phyloP scores from a whole-genome alignment of 1,140 invertebrate genomes.

The Triops longicaudatus region DNA sequence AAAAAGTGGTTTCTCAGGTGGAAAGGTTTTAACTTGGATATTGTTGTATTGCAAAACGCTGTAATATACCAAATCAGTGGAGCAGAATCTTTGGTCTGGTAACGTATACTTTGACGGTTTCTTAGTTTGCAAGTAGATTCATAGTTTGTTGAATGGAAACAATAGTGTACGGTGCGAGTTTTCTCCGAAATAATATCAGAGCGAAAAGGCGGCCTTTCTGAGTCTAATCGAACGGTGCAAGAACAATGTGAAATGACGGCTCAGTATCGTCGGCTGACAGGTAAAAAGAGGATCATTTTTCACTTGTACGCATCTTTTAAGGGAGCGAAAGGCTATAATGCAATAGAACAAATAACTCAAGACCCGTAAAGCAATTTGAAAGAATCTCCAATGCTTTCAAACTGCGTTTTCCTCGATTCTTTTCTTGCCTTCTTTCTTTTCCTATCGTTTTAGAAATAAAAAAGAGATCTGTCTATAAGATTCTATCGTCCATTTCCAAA shows the following conservation, averaged over 20 bases:
- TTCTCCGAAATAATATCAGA: too few species aligned
- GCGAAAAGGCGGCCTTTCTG: neutral
- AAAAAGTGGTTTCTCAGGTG: too few species aligned
- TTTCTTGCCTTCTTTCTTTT: neutral
- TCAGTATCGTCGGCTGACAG: neutral
- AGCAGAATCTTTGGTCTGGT: too few species aligned
- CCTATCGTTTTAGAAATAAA: neutral
- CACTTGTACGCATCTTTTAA: neutral
- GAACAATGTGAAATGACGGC: conserved; percentile 14
- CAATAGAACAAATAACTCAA: neutral
- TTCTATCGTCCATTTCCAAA: neutral
- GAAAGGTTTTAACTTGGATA: too few species aligned
- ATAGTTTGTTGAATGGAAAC: too few species aligned
- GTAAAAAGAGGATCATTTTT: conserved; percentile 15
- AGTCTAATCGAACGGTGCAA: neutral
- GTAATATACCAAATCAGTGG: too few species aligned
- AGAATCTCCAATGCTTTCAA: neutral
- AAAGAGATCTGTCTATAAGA: neutral
- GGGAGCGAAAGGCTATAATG: neutral
- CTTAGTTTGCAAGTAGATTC: too few species aligned
- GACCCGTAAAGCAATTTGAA: neutral
- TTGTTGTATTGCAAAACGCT: too few species aligned
- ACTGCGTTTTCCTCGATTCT: neutral
- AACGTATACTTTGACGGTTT: too few species aligned
- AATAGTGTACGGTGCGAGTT: too few species aligned